Evolutionary conservation across 2,113 vertebrate genomes (phyloP).

Genomic region (Dasypus novemcinctus): DNA sequence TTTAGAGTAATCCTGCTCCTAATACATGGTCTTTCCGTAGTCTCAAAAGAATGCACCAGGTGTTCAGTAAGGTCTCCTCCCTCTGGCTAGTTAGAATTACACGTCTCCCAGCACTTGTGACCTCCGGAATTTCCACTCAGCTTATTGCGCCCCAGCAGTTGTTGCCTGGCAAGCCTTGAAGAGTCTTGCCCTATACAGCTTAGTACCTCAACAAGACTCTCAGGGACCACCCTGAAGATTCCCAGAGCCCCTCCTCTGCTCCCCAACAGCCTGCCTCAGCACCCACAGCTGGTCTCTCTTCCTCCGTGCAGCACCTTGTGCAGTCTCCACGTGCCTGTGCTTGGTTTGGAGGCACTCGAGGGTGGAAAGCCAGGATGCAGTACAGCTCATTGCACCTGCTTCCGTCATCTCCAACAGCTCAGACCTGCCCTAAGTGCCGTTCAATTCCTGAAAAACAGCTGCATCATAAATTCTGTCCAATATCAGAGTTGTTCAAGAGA

Average conservation of each 20-base stretch:
- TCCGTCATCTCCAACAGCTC: neutral
- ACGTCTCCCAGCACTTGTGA: neutral
- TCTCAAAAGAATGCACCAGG: neutral
- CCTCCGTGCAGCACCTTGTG: neutral
- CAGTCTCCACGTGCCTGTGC: neutral
- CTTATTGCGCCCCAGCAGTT: neutral
- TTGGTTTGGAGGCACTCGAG: neutral
- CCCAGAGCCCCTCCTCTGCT: neutral
- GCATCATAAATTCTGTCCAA: neutral
- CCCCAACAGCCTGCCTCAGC: neutral
- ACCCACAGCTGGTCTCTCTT: neutral
- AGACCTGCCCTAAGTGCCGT: neutral
- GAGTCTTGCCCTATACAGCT: neutral
- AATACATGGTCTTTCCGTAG: neutral
- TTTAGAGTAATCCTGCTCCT: neutral
- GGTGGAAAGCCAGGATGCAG: neutral
- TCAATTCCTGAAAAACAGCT: neutral
- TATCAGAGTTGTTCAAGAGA: neutral
- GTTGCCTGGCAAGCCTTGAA: neutral
- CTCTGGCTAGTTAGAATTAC: neutral
- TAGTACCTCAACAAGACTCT: neutral
- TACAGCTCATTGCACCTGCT: neutral
- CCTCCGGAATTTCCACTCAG: neutral
- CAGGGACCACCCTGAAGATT: neutral
- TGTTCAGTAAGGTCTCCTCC: neutral